Conservation (phyloP, 2,113 vertebrate species). For the Perca flavescens region DNA sequence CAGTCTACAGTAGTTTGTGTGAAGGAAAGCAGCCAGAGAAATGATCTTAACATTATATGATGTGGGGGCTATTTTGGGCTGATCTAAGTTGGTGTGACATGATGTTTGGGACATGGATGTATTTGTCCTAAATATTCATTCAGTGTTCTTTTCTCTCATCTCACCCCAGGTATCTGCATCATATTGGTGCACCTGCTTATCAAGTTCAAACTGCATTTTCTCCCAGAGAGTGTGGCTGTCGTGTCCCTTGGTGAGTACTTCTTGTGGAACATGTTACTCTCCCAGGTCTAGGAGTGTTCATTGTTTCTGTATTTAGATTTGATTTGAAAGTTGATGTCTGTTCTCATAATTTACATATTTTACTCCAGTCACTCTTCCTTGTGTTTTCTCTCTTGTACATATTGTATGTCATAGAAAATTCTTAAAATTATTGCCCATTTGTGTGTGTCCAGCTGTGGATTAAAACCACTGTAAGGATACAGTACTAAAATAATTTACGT, state of each 20-base stretch:
- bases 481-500: background rate
- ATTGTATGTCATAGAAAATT: background rate
- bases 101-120: slow-evolving; percentile 25
- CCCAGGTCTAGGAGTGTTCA: background rate
- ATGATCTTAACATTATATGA: slow-evolving; percentile 8
- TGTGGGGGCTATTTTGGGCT: slow-evolving; percentile 25
- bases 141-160: slow-evolving; percentile 37
- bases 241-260: slow-evolving; percentile 94
- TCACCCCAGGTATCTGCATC: slow-evolving; percentile 94
- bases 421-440: background rate
- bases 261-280: background rate
- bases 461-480: background rate
- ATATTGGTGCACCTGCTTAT: slow-evolving; percentile 99
- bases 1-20: background rate
- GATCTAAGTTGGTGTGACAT: slow-evolving; percentile 37
- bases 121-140: slow-evolving; percentile 53
- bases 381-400: background rate
- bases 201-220: slow-evolving; percentile 95
- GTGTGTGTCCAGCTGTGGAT: background rate
- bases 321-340: background rate
- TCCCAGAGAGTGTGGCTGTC: slow-evolving; percentile 98
- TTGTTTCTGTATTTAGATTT: background rate
- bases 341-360: background rate
- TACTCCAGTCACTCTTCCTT: background rate
- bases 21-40: slow-evolving; percentile 6